phyloP scores from a whole-genome alignment of 2,797 vertebrate genomes.

The Allobates femoralis region DNA sequence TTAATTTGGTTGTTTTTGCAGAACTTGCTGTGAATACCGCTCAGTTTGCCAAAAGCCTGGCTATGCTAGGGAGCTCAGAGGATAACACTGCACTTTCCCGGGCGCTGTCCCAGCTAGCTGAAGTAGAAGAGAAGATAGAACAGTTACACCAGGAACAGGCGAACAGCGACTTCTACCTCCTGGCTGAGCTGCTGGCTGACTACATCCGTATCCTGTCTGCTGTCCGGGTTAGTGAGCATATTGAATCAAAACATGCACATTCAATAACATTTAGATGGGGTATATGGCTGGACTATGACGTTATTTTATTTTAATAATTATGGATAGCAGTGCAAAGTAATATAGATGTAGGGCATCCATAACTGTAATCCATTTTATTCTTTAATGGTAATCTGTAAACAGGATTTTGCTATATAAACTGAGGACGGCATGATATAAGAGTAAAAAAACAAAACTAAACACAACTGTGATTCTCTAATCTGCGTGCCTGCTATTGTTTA shows the following conservation, averaged over 20 bases:
- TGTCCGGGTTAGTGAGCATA: slow-evolving; percentile 81
- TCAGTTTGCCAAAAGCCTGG: slow-evolving; percentile 93
- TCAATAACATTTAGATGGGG: no score
- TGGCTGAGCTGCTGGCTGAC: slow-evolving; percentile 92
- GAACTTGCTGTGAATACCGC: slow-evolving; percentile 89
- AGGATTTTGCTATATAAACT: no score
- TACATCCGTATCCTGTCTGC: slow-evolving; percentile 93
- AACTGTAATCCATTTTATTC: no score
- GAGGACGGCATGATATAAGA: no score
- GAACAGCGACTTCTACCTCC: slow-evolving; percentile 88
- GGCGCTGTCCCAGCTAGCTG: slow-evolving; percentile 94
- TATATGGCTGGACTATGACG: background rate
- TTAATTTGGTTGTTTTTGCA: slow-evolving; percentile 50
- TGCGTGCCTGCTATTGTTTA: no score
- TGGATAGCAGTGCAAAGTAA: background rate
- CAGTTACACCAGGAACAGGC: slow-evolving; percentile 96
- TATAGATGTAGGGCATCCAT: background rate
- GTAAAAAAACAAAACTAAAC: no score
- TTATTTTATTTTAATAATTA: background rate
- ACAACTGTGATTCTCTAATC: no score
- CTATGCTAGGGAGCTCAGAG: slow-evolving; percentile 97
- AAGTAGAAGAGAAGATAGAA: slow-evolving; percentile 97
- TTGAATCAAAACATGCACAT: background rate
- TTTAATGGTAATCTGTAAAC: no score
- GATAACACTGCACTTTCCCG: slow-evolving; percentile 96